phyloP scores from a whole-genome alignment of 2,113 vertebrate species.

The Lepus europaeus region DNA sequence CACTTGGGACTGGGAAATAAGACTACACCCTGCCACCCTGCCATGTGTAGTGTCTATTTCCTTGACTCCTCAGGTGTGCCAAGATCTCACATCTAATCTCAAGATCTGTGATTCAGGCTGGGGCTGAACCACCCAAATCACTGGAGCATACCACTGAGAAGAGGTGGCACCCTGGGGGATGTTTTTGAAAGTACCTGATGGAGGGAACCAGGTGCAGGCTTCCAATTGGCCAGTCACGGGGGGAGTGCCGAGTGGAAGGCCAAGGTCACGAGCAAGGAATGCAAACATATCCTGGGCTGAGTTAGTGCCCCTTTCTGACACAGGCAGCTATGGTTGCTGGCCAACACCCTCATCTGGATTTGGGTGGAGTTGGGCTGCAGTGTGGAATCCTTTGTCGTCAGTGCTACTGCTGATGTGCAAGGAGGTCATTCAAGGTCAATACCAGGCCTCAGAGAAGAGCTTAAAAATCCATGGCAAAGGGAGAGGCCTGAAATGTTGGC shows the following conservation, averaged over 20 bases:
- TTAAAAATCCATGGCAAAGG: background rate
- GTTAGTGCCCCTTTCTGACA: background rate
- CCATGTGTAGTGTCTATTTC: background rate
- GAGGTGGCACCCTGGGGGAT: rapidly evolving
- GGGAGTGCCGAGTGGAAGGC: background rate
- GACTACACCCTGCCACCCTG: too few relatives aligned
- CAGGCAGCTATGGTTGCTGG: background rate
- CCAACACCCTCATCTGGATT: background rate
- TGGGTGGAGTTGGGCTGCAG: background rate
- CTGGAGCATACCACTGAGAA: background rate
- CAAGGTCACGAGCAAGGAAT: background rate
- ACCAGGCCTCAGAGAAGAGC: background rate
- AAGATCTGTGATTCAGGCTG: background rate
- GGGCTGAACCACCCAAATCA: background rate
- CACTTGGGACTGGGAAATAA: background rate
- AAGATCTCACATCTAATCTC: background rate
- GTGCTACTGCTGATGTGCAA: background rate
- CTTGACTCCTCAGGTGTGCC: too few relatives aligned
- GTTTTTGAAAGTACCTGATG: background rate
- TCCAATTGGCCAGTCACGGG: background rate
- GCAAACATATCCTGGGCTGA: background rate
- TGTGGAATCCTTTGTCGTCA: background rate
- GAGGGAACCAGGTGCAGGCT: background rate
- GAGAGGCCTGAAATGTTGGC: background rate
- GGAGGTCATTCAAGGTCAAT: background rate